Percentiles rank a stretch among this genome's conserved stretches.
Evolutionary conservation across 2,888 invertebrate genomes (phyloP).

Genomic region (Nemoura dubitans): DNA sequence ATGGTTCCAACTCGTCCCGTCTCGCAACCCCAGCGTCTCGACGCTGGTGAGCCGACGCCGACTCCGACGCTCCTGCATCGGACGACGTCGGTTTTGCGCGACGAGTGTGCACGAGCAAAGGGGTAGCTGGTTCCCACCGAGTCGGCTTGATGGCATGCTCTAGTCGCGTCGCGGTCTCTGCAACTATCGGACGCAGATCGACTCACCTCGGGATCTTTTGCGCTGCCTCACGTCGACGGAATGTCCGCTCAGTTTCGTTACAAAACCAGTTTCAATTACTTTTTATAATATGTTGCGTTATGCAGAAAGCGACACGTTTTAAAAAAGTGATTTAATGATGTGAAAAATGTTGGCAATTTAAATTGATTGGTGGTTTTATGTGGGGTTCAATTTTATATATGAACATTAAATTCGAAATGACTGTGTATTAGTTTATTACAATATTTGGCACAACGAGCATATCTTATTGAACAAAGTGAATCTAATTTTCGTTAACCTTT

Average conservation of each 20-base stretch:
- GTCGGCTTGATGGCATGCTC: background rate
- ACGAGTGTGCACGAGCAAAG: slow-evolving; percentile 3
- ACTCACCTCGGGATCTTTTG: background rate
- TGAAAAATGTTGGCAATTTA: background rate
- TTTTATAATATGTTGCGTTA: background rate
- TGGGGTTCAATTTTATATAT: no score
- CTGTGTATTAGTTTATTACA: no score
- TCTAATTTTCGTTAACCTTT: background rate
- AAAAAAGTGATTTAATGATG: background rate
- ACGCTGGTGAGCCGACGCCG: slow-evolving; percentile 29
- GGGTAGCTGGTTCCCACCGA: background rate
- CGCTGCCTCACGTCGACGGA: background rate
- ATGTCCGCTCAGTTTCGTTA: background rate
- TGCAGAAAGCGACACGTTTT: background rate
- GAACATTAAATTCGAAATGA: no score
- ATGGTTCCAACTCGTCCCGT: slow-evolving; percentile 43
- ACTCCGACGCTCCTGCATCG: slow-evolving; percentile 3
- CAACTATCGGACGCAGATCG: background rate
- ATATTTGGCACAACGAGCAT: background rate
- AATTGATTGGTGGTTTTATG: no score
- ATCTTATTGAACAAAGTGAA: background rate
- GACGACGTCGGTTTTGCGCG: background rate
- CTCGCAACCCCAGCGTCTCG: slow-evolving; percentile 20
- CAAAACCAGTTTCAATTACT: background rate
- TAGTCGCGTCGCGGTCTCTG: slow-evolving; percentile 15